These are phyloP conservation scores for Cheilosia scutellata DNA, from an alignment of 2,888 invertebrate species.

Conservation along the genomic window DNA sequence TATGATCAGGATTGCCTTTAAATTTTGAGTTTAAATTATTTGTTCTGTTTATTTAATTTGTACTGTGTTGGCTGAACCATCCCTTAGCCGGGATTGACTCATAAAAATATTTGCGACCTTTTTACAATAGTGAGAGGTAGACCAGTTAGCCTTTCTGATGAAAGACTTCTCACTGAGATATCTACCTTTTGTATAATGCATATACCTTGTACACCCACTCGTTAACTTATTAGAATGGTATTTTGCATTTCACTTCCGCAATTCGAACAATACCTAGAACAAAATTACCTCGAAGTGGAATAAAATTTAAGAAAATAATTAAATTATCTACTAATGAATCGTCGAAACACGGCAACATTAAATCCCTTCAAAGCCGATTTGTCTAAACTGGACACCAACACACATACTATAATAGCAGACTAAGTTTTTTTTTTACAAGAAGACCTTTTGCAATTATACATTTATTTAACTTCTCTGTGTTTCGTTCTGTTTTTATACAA, in stretches of 20 bases:
- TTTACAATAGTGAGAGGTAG: too few relatives aligned
- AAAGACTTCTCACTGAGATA: too few relatives aligned
- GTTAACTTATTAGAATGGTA: not conserved
- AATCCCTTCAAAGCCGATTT: constrained; percentile 73
- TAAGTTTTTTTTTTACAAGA: not conserved
- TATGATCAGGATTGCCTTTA: too few relatives aligned
- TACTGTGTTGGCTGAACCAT: too few relatives aligned
- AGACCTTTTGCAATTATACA: constrained; percentile 61
- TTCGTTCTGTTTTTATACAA: constrained; percentile 16
- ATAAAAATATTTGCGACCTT: too few relatives aligned
- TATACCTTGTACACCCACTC: too few relatives aligned
- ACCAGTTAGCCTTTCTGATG: too few relatives aligned
- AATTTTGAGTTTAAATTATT: too few relatives aligned
- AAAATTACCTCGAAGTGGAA: constrained; percentile 51
- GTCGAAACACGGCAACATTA: constrained; percentile 40
- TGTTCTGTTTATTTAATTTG: too few relatives aligned
- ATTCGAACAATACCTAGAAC: constrained; percentile 22
- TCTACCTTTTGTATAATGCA: too few relatives aligned
- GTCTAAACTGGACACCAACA: constrained; percentile 22
- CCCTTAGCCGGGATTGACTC: too few relatives aligned
- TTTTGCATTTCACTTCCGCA: constrained; percentile 34
- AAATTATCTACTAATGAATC: constrained; percentile 45
- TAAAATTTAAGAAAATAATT: constrained; percentile 68
- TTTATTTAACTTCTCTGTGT: constrained; percentile 43
- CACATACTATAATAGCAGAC: constrained; percentile 8